Evolutionary conservation across 2,113 vertebrate genomes (phyloP), one percentile per base, ranked within the genome.

Genomic region (Catharus fuscescens): DNA sequence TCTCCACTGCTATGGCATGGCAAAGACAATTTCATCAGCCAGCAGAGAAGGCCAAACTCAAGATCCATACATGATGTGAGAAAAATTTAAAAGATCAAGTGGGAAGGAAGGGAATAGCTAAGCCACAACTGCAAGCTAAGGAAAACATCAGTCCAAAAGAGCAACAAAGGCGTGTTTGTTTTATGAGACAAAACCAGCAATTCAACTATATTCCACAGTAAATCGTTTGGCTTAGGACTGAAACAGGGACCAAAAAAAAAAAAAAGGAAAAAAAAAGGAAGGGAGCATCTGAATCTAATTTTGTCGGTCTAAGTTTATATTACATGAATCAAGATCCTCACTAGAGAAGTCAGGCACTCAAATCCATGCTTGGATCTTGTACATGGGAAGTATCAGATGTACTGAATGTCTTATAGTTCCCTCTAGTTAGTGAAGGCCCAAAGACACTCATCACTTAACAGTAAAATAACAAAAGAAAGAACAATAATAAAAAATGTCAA

Each of bases 311-410:
- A 73, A 86, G 77, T 78, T 77, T 80, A 74, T 14, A 77, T 80
- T 93, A 83, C 76, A 78, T 9, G 61, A 92, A 88, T 86, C 76
- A 92, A 96, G 88, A 94, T 88, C 88, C 87, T 88, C 86, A 59
- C 56, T 42, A 71, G 76, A 88, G n/a, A 65, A 83, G 31, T 82
- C 90, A 91, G 92, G 88, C 87, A 59, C 71, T 90, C 74, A 83
- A 54, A 92, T 80, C 64, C 64, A 28, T 6, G 40, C 52, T 52
- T 94, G 76, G 72, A 88, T 54, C 56, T 86, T 64, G 82, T 71
- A 94, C 52, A 56, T 21, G 90, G 85, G 90, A 90, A 94, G 38
- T 90, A 86, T 93, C 52, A 26, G 48, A 90, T 80, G 31, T 83
- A 40, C 79, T 71, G n/a, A 91, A 53, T 26, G 3, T 59, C 87